These are phyloP conservation scores for Gila orcuttii DNA, from an alignment of 2,113 vertebrate genomes.

Conservation along the genomic window DNA sequence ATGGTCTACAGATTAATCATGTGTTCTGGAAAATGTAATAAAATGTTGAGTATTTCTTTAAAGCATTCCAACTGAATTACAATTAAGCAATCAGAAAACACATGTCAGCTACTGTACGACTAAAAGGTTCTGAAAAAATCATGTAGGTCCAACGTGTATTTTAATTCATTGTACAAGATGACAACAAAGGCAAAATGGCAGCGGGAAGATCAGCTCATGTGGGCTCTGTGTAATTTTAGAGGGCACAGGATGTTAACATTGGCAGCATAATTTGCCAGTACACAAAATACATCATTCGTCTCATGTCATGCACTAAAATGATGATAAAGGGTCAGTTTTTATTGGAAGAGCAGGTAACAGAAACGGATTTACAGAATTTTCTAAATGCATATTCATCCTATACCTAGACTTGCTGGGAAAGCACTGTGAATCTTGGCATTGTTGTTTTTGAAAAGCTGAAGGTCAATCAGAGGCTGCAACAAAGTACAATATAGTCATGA, in stretches of 20 bases:
- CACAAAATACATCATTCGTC: background rate
- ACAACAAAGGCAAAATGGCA: background rate
- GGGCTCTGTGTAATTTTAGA: background rate
- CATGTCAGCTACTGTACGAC: background rate
- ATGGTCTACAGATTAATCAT: background rate
- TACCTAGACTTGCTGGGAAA: background rate
- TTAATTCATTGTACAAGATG: background rate
- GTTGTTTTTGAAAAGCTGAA: constrained; percentile 22
- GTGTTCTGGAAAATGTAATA: too few relatives aligned
- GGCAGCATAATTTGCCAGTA: background rate
- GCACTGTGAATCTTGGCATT: background rate
- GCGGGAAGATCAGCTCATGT: background rate
- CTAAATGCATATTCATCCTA: background rate
- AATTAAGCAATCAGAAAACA: background rate
- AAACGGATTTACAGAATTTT: background rate
- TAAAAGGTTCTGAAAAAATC: background rate
- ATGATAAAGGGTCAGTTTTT: constrained; percentile 3
- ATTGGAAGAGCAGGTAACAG: background rate
- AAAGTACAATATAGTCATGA: background rate
- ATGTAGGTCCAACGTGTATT: background rate
- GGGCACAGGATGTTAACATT: background rate
- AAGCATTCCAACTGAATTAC: too few relatives aligned
- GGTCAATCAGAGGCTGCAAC: background rate
- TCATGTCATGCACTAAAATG: background rate
- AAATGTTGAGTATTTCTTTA: too few relatives aligned